Conservation (phyloP, 2,113 vertebrate genomes). For the Brienomyrus brachyistius region DNA sequence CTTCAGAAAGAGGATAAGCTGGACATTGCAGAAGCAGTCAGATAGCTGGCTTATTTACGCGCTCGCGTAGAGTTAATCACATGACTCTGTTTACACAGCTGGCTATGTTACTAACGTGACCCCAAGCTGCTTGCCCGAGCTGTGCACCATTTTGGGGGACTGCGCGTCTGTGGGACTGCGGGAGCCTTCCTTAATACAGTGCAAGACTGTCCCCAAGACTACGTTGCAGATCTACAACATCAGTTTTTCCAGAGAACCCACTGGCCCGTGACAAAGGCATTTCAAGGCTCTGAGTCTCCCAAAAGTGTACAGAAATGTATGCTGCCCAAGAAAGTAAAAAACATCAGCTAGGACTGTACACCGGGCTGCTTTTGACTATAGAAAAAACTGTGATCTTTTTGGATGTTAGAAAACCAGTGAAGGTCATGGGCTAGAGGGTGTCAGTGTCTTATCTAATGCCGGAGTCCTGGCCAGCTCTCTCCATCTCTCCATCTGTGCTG, state of each 20-base stretch:
- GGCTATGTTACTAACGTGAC: neutral
- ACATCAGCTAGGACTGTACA: neutral
- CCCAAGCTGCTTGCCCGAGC: neutral
- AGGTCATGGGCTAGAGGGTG: neutral
- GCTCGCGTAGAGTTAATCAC: neutral
- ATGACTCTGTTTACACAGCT: neutral
- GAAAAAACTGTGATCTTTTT: neutral
- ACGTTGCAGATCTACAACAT: neutral
- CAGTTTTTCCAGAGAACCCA: neutral
- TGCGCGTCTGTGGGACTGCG: neutral
- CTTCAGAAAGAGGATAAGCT: neutral
- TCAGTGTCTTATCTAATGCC: neutral
- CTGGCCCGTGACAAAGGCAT: neutral
- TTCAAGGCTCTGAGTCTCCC: neutral
- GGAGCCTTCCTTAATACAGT: neutral
- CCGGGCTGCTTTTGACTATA: neutral
- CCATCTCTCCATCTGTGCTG: neutral
- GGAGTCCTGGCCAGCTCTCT: neutral
- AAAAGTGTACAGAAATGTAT: neutral
- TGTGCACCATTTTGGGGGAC: neutral
- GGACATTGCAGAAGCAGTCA: neutral
- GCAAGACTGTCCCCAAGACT: neutral
- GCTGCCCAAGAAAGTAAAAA: neutral
- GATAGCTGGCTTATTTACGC: neutral
- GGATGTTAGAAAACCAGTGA: neutral